Evolutionary conservation across 2,888 invertebrate genomes (phyloP).

Genomic region (Zygogramma bicolorata): DNA sequence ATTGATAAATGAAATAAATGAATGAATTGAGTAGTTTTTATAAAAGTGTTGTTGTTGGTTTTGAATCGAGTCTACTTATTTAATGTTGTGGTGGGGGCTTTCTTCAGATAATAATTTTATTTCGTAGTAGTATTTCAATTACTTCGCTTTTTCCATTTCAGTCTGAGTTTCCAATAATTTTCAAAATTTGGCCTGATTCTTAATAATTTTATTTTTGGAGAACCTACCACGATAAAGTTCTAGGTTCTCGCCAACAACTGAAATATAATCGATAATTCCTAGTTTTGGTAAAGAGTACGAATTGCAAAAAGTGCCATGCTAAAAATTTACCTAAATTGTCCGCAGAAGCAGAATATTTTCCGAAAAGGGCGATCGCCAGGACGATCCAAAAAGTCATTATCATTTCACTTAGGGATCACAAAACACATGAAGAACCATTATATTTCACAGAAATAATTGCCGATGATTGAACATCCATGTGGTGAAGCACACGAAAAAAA

Average conservation of each 20-base stretch:
- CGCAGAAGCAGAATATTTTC: slow-evolving; percentile 35
- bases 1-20: no score
- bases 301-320: not conserved
- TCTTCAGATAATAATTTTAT: no score
- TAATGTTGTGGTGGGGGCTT: no score
- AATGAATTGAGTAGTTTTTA: no score
- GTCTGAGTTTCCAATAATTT: no score
- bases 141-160: no score
- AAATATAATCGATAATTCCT: not conserved
- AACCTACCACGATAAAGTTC: slow-evolving; percentile 8
- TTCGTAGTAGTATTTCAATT: no score
- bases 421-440: slow-evolving; percentile 32
- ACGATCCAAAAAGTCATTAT: slow-evolving; percentile 40
- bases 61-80: no score
- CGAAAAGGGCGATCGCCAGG: slow-evolving; percentile 34
- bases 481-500: slow-evolving; percentile 1
- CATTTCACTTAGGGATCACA: slow-evolving; percentile 36
- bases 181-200: no score
- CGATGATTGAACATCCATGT: not conserved
- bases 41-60: no score
- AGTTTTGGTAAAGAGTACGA: not conserved
- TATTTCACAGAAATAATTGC: slow-evolving; percentile 21
- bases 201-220: not conserved
- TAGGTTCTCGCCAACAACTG: not conserved
- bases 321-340: slow-evolving; percentile 40